Percentiles rank a stretch among this genome's conserved stretches.
These are phyloP conservation scores for Trogon surrucura DNA, from an alignment of 2,113 vertebrate genomes.

Conservation along the genomic window DNA sequence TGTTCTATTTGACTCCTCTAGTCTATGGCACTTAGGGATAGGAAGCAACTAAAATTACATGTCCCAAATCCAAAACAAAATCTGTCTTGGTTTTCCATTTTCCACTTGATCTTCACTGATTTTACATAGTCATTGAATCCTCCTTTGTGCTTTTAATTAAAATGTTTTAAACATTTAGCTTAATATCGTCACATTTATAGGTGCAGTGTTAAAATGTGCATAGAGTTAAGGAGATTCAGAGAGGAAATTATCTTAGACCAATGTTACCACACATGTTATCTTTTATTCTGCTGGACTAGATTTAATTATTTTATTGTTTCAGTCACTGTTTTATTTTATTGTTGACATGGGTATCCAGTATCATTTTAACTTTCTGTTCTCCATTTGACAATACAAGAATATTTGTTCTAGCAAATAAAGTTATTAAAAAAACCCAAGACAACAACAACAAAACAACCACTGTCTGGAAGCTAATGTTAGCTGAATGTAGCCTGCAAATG, in stretches of 20 bases:
- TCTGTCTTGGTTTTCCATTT: not conserved
- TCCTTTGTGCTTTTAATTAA: not conserved
- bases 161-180: not conserved
- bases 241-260: not conserved
- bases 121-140: not conserved
- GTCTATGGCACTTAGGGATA: not conserved
- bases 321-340: not conserved
- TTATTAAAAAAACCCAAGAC: not conserved
- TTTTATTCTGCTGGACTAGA: not conserved
- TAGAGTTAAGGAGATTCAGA: not conserved
- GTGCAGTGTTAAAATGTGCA: not conserved
- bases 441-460: not conserved
- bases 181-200: not conserved
- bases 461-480: not conserved
- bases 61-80: not conserved
- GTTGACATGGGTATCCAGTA: not conserved
- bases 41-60: not conserved
- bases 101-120: not conserved
- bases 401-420: not conserved
- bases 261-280: not conserved
- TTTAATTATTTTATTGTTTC: not conserved
- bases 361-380: not conserved
- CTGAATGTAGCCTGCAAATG: not conserved
- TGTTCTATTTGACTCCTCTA: not conserved
- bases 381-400: not conserved